phyloP scores from a whole-genome alignment of 2,797 vertebrate species.

The Bradypodion ventrale region DNA sequence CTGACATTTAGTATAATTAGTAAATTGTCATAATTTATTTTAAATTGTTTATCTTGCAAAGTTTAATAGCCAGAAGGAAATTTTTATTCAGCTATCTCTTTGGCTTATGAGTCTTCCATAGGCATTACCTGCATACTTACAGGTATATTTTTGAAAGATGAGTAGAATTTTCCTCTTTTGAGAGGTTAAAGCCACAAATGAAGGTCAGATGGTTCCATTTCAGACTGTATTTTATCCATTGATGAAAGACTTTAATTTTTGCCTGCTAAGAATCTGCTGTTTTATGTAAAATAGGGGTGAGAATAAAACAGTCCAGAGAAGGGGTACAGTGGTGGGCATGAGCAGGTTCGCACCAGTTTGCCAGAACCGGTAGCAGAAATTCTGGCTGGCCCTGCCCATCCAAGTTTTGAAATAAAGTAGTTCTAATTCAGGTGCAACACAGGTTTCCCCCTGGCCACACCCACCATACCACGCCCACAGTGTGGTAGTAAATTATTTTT shows the following conservation, averaged over 20 bases:
- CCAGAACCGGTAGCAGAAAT: too few species aligned
- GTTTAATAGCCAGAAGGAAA: neutral
- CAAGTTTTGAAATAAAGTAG: too few species aligned
- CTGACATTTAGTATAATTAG: neutral
- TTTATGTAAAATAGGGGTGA: neutral
- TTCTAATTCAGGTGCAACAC: too few species aligned
- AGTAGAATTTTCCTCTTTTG: neutral
- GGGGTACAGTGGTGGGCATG: too few species aligned
- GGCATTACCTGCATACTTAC: neutral
- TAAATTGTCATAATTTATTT: neutral
- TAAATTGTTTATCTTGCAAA: slow-evolving; percentile 8
- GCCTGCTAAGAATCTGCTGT: neutral
- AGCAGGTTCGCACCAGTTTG: too few species aligned
- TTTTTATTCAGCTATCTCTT: neutral
- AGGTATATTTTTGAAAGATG: neutral
- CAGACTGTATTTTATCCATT: neutral
- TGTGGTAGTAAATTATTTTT: too few species aligned
- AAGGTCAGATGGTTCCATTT: neutral
- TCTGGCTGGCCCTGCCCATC: too few species aligned
- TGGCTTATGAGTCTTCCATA: neutral
- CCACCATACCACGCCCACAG: too few species aligned
- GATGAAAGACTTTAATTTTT: neutral
- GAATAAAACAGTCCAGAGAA: neutral
- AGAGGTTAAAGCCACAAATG: neutral
- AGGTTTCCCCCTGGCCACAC: too few species aligned